Base-by-base conservation (phyloP, 2,888 invertebrate species). In the Lasioglossum marginatum region DNA sequence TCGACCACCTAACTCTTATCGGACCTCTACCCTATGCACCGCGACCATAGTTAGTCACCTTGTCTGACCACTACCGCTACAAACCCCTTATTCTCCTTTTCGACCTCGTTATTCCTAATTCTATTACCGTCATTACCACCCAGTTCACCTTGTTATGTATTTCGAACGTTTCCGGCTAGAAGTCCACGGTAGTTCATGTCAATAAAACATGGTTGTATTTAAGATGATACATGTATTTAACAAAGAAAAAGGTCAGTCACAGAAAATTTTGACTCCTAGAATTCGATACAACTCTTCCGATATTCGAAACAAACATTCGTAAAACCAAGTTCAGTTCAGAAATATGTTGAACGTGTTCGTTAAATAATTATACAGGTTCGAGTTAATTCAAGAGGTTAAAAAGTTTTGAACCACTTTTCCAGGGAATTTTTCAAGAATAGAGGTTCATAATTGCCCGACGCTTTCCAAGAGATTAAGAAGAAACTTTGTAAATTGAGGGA, bases 11-110 rank as follows among this genome's bases (percentile, higher is more conserved):
- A 37, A 68, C 37, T 68, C 68, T 23, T 68, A 37, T 68, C 37
- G 68, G 34, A 34, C 37, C 37, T 19, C 23, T 23, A 23, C 37
- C 37, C 31, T 68, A 37, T 68, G 34, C 12, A 23, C 23, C 12
- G 68, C 68, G 23, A 34, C 68, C 37, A 68, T 68, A 34, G 19
- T 68, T 68, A 66, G 19, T 34, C 66, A 23, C 68, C 68, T 34
- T 37, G 37, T 68, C 68, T 6, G 23, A 23, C 37, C 68, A 12
- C 19, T 8, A 19, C 31, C 31, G 31, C 4, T 6, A 6, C 63
- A 3, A 63, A 63, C 63, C 63, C 63, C 23, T 68, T 12, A 37
- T 37, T 68, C 68, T 12, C 19, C 23, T 37, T 37, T 1, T 8
- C 63, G 16, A 8, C 8, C 34, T 31, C 63, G 63, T 63, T 63